Evolutionary conservation across 2,113 vertebrate genomes (phyloP).

Genomic region (Menura novaehollandiae): DNA sequence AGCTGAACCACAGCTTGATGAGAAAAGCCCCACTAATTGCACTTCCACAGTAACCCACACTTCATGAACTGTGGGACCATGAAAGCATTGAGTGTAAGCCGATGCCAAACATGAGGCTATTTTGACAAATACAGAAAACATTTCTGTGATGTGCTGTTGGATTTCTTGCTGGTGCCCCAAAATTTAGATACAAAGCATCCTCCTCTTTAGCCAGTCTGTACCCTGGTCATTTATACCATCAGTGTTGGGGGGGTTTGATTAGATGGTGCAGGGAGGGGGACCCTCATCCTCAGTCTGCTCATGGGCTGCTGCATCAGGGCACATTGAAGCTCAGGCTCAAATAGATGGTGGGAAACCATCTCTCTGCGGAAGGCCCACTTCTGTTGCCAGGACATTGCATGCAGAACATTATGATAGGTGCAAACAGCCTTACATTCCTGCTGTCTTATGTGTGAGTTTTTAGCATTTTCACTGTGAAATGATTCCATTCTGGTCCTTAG

Average conservation of each 20-base stretch:
- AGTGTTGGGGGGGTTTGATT: rapidly evolving
- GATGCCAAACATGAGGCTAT: not conserved
- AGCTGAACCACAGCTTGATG: not conserved
- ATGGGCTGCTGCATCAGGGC: not conserved
- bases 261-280: rapidly evolving
- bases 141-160: not conserved
- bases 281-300: rapidly evolving
- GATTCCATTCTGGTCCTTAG: not conserved
- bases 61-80: rapidly evolving
- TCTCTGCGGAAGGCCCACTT: not conserved
- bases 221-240: not conserved
- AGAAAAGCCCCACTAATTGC: not conserved
- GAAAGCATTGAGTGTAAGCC: not conserved
- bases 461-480: not conserved
- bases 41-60: not conserved
- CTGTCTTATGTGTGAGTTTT: not conserved
- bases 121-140: not conserved
- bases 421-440: not conserved
- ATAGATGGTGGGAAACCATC: not conserved
- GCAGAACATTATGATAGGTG: not conserved
- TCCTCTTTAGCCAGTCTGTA: not conserved
- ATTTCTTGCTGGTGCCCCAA: not conserved
- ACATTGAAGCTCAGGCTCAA: not conserved
- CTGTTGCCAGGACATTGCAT: not conserved
- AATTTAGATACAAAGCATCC: not conserved